Base-by-base conservation (phyloP, 2,888 invertebrate species). In the Carpatolechia fugitivella region DNA sequence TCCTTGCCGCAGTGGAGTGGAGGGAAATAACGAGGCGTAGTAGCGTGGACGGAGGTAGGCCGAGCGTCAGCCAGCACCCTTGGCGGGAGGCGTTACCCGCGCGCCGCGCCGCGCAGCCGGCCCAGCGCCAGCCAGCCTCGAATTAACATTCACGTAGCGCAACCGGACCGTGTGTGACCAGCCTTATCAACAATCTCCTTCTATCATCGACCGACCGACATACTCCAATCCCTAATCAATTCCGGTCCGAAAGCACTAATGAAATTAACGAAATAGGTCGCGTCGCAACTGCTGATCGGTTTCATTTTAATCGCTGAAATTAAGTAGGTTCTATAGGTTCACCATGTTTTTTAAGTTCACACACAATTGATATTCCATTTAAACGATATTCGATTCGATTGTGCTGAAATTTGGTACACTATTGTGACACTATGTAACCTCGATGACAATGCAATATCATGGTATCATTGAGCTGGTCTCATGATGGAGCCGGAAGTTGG, bases 91-190 rank as follows among this genome's bases (percentile, higher is more conserved):
- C 16, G 7, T 14, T 14, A 8, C 38, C 38, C 38, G 38, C 3
- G 35, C 13, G 35, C n/a, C 33, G 3, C 3, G 7, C 33, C 36
- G 36, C 36, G 14, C 36, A 7, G 14, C 36, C 36, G 36, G 14
- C 13, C 14, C n/a, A 11, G n/a, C 35, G 36, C 5, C 35, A 2
- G 35, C 36, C 36, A 7, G 8, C 14, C 10, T 8, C 52, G 53
- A 52, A 64, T 70, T 68, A 70, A 68, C 67, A 79, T 78, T 77
- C 80, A 64, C 63, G 49, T 56, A 72, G 65, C 75, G 77, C 68
- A 72, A 69, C 66, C 60, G 66, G 58, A 66, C 66, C 72, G 66
- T 71, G 68, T 74, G 74, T 76, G 75, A 70, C 66, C 61, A 52
- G 70, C 60, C 68, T 72, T 60, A 74, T 65, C 59, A 59, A 58